Percentiles rank a stretch among this genome's conserved stretches.
Conservation (phyloP, 2,888 invertebrate genomes). For the Onthophagus sagittarius region DNA sequence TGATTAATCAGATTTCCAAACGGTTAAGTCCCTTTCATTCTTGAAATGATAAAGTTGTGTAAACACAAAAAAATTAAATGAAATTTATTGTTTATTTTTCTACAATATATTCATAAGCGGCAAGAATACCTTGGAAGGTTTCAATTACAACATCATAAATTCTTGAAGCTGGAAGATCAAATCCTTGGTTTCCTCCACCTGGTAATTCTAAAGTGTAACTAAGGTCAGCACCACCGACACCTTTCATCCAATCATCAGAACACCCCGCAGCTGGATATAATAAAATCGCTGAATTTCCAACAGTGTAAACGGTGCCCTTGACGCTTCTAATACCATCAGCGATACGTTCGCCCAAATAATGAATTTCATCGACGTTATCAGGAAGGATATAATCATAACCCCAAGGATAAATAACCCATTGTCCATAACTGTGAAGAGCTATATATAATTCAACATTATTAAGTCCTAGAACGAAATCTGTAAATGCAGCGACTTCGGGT, state of each 20-base stretch:
- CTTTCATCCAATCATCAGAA: constrained; percentile 64
- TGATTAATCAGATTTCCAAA: neutral
- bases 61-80: neutral
- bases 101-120: constrained; percentile 47
- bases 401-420: constrained; percentile 65
- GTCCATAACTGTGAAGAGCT: constrained; percentile 71
- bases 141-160: constrained; percentile 57
- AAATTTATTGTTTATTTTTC: neutral
- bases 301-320: constrained; percentile 38
- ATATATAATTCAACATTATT: constrained; percentile 59
- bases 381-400: constrained; percentile 56
- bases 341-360: constrained; percentile 47
- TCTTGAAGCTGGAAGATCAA: constrained; percentile 54
- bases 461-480: constrained; percentile 60
- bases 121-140: constrained; percentile 58
- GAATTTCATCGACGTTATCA: constrained; percentile 49
- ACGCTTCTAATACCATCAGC: constrained; percentile 45
- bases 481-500: constrained; percentile 52
- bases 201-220: constrained; percentile 64
- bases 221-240: constrained; percentile 53
- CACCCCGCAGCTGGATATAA: constrained; percentile 56
- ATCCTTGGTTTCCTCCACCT: constrained; percentile 53
- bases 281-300: constrained; percentile 50
- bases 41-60: neutral
- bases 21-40: neutral